These are phyloP conservation scores for Drosophila simulans DNA, from an alignment of 1,140 invertebrate genomes.

Conservation along the genomic window DNA sequence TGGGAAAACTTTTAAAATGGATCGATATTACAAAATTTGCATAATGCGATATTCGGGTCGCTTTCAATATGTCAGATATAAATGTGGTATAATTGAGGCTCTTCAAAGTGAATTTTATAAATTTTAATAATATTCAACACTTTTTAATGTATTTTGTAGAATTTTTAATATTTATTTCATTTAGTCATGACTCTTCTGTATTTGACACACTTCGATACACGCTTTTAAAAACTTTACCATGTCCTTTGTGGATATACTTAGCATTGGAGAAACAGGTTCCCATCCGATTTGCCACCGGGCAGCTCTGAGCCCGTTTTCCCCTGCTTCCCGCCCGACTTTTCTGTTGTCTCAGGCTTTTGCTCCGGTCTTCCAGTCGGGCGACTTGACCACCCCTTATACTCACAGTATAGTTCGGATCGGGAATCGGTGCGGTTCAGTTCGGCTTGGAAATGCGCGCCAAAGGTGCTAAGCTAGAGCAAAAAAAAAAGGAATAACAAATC, in stretches of 20 bases:
- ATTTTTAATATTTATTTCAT: too few species aligned
- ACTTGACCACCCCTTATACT: constrained; percentile 41
- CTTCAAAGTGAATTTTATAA: too few species aligned
- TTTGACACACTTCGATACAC: too few species aligned
- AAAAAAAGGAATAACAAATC: constrained; percentile 1
- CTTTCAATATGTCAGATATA: too few species aligned
- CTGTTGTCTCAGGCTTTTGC: constrained; percentile 18
- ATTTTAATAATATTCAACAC: too few species aligned
- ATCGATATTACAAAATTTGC: neutral
- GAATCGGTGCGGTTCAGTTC: constrained; percentile 70
- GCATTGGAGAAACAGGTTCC: constrained; percentile 38
- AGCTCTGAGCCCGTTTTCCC: constrained; percentile 52
- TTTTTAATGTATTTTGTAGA: too few species aligned
- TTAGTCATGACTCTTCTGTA: too few species aligned
- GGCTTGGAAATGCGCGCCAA: constrained; percentile 65
- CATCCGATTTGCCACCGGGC: constrained; percentile 63
- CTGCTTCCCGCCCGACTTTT: constrained; percentile 9
- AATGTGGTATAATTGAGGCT: too few species aligned
- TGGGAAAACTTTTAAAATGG: constrained; percentile 17
- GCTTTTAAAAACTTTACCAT: too few species aligned
- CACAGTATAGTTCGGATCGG: constrained; percentile 68
- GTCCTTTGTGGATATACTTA: too few species aligned
- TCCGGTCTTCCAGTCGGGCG: constrained; percentile 57
- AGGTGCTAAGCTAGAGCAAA: constrained; percentile 34
- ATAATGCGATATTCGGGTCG: neutral